These are phyloP conservation scores for Nephrotoma guestfalica DNA, from an alignment of 2,888 invertebrate species.

Conservation along the genomic window DNA sequence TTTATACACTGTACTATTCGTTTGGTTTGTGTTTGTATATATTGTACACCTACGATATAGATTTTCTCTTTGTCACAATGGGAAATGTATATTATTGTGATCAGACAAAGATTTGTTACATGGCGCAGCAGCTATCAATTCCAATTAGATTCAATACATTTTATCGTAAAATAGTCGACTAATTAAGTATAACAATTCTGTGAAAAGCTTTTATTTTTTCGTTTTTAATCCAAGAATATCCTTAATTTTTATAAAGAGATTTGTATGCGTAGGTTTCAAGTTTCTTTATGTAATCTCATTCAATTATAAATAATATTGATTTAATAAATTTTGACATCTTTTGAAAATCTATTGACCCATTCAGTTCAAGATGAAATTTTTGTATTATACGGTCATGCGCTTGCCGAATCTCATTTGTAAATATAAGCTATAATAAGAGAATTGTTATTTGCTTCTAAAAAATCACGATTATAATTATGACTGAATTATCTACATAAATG, in stretches of 20 bases:
- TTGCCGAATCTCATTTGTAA: background rate
- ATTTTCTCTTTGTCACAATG: background rate
- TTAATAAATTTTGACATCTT: background rate
- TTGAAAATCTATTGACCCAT: background rate
- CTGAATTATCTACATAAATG: background rate
- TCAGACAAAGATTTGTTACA: background rate
- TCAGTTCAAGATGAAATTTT: background rate
- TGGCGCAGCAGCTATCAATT: background rate
- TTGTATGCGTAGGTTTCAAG: background rate
- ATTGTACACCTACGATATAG: background rate
- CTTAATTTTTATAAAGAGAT: background rate
- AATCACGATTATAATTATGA: background rate
- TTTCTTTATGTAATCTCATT: background rate
- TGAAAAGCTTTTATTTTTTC: background rate
- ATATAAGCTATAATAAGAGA: background rate
- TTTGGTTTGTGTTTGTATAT: background rate
- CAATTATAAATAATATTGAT: background rate
- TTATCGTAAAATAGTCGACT: background rate
- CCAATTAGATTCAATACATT: background rate
- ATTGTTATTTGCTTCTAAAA: background rate
- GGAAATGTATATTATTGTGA: background rate
- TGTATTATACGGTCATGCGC: background rate
- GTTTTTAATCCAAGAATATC: background rate
- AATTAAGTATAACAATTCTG: background rate
- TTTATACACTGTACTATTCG: background rate